phyloP scores from a whole-genome alignment of 2,797 vertebrate species.

The Iguana delicatissima region DNA sequence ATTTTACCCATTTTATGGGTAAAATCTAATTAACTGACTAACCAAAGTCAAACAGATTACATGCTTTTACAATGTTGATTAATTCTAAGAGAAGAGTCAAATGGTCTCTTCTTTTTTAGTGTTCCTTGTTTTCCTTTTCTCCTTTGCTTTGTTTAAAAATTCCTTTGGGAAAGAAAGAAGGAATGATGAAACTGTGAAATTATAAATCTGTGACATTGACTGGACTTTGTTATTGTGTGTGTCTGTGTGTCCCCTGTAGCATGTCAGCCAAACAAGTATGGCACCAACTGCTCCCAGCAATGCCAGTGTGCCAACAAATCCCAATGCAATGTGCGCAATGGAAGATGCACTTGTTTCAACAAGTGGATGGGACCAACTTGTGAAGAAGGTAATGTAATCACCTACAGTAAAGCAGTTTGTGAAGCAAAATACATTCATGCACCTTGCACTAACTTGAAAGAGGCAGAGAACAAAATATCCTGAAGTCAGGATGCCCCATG shows the following conservation, averaged over 20 bases:
- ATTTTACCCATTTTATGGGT: background rate
- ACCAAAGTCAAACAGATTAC: background rate
- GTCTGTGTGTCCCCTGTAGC: conserved; percentile 70
- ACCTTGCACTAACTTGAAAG: background rate
- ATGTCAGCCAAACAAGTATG: conserved; percentile 80
- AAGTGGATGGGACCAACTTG: conserved; percentile 85
- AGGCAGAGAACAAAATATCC: background rate
- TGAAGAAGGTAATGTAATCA: conserved; percentile 79
- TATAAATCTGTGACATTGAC: background rate
- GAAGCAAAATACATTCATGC: rapidly evolving
- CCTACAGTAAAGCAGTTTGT: background rate
- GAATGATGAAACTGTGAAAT: background rate
- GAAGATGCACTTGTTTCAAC: conserved; percentile 82
- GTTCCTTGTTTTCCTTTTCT: background rate
- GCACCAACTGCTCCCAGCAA: conserved; percentile 82
- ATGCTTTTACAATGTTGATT: background rate
- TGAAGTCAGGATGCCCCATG: background rate
- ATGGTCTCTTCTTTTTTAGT: no score
- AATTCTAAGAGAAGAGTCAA: background rate
- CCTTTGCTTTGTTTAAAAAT: background rate
- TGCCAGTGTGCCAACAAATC: conserved; percentile 82
- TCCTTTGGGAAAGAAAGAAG: background rate
- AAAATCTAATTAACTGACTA: background rate
- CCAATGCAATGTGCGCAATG: conserved; percentile 79
- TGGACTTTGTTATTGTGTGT: background rate